phyloP scores from a whole-genome alignment of 2,797 vertebrate genomes.

The Acipenser ruthenus region DNA sequence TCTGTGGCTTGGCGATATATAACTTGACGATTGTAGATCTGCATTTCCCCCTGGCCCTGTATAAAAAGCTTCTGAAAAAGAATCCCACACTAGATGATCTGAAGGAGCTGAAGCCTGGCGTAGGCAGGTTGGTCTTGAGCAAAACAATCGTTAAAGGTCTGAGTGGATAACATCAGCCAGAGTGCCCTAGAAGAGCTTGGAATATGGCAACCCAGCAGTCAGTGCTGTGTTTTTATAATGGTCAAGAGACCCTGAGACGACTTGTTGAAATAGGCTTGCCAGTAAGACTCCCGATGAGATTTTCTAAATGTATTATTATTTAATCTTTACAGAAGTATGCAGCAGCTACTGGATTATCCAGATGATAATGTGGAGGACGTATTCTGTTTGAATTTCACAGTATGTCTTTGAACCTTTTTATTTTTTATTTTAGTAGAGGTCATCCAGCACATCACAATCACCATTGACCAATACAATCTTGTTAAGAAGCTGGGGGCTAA shows the following conservation, averaged over 20 bases:
- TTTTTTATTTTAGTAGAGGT: background rate
- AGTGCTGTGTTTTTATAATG: too few species aligned
- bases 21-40: constrained; percentile 83
- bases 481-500: too few species aligned
- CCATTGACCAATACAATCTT: too few species aligned
- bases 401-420: constrained; percentile 40
- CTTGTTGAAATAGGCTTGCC: too few species aligned
- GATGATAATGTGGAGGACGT: constrained; percentile 62
- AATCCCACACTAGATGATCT: constrained; percentile 81
- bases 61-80: constrained; percentile 81
- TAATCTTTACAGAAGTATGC: constrained; percentile 69
- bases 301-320: background rate
- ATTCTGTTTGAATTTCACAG: constrained; percentile 67
- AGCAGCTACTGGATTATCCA: constrained; percentile 68
- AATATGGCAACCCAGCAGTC: too few species aligned
- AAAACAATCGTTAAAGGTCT: background rate
- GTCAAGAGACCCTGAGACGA: too few species aligned
- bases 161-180: too few species aligned
- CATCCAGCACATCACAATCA: too few species aligned
- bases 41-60: constrained; percentile 82
- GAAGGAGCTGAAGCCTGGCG: constrained; percentile 72
- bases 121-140: constrained; percentile 64
- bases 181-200: too few species aligned
- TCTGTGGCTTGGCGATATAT: constrained; percentile 90
- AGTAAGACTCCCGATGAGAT: too few species aligned